phyloP scores from a whole-genome alignment of 2,888 invertebrate species.

The Lysandra coridon region DNA sequence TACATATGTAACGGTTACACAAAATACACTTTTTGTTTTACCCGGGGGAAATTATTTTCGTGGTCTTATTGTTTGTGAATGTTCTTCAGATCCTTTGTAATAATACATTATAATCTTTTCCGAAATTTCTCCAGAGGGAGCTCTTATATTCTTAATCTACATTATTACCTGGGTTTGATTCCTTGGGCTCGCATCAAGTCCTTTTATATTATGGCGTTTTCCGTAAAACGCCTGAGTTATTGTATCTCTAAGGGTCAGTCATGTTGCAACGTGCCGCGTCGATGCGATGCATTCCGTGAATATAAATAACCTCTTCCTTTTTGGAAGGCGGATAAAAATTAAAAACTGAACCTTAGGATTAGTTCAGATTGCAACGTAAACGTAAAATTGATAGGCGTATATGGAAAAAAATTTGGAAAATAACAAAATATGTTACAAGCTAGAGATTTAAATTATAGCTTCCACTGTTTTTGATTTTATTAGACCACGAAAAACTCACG shows the following conservation, averaged over 20 bases:
- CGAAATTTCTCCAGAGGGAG: not conserved
- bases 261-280: no score
- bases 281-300: no score
- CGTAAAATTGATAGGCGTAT: no score
- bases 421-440: no score
- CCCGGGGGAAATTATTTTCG: conserved; percentile 1
- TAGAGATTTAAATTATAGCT: no score
- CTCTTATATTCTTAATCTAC: conserved; percentile 1
- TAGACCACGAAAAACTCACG: no score
- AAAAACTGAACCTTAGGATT: no score
- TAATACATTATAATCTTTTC: conserved; percentile 11
- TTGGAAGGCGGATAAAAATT: no score
- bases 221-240: not conserved
- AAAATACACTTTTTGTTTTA: not conserved
- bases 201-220: not conserved
- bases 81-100: conserved; percentile 10
- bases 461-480: no score
- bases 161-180: not conserved
- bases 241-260: not conserved
- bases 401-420: no score
- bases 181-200: not conserved
- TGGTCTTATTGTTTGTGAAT: conserved; percentile 9
- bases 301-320: no score
- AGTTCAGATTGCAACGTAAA: no score
- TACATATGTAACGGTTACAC: conserved; percentile 12